Percentiles rank a stretch among this genome's conserved stretches.
phyloP scores from a whole-genome alignment of 2,113 vertebrate genomes.

The Eira barbara region DNA sequence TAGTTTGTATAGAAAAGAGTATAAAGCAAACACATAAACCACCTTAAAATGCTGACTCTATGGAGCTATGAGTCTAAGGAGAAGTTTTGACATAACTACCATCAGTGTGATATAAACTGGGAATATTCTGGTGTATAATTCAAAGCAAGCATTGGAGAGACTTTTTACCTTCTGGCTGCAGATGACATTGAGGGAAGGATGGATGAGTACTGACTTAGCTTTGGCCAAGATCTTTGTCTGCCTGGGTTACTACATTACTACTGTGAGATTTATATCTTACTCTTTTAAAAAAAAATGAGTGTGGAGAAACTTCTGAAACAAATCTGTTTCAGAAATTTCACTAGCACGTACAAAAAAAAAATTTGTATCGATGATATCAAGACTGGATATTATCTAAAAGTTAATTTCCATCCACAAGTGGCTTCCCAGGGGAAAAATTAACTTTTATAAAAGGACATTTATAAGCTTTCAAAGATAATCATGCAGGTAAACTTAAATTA shows the following conservation, averaged over 20 bases:
- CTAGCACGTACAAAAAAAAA: conserved; percentile 60
- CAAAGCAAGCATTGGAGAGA: conserved; percentile 64
- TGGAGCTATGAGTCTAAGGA: background rate
- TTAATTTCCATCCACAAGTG: conserved; percentile 48
- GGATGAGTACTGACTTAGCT: conserved; percentile 61
- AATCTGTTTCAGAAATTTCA: conserved; percentile 59
- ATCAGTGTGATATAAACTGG: conserved; percentile 39
- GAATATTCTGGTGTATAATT: conserved; percentile 12
- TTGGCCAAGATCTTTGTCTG: conserved; percentile 62
- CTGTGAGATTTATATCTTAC: conserved; percentile 55
- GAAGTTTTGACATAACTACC: background rate
- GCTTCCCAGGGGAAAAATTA: background rate
- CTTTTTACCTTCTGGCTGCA: conserved; percentile 71
- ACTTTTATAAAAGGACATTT: background rate
- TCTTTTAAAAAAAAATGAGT: conserved; percentile 18
- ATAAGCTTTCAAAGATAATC: background rate
- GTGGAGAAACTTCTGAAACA: conserved; percentile 59
- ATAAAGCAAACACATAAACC: conserved; percentile 23
- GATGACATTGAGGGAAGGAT: conserved; percentile 70
- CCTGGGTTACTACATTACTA: conserved; percentile 60
- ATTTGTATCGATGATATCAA: background rate
- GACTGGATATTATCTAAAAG: conserved; percentile 53
- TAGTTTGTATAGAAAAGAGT: background rate
- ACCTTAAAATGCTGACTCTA: conserved; percentile 66
- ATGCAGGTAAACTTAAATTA: background rate